A percentile compares a stretch with the other conserved stretches of the same genome.
phyloP scores from a whole-genome alignment of 2,113 vertebrate species.

The Mionectes macconnelli region DNA sequence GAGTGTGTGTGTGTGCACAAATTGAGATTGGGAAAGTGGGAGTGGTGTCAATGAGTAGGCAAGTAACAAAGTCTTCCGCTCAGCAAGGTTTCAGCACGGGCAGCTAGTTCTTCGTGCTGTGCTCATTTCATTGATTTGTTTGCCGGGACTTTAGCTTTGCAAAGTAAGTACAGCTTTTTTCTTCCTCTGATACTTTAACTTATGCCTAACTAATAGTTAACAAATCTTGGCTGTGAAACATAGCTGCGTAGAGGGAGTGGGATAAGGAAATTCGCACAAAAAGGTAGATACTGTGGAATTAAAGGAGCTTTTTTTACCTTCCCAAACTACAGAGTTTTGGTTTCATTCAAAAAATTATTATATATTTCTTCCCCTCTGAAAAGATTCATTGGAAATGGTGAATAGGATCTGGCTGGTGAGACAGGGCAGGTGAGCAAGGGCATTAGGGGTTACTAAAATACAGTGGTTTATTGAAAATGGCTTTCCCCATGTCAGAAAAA shows the following conservation, averaged over 20 bases:
- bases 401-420: neutral
- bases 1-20: neutral
- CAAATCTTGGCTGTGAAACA: neutral
- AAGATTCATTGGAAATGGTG: neutral
- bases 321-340: neutral
- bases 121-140: neutral
- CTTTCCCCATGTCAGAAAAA: neutral
- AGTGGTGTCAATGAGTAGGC: slow-evolving; percentile 46
- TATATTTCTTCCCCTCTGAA: neutral
- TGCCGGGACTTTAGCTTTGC: slow-evolving; percentile 1
- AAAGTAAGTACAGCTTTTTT: slow-evolving; percentile 66
- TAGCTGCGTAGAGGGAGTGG: neutral
- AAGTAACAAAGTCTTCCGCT: slow-evolving; percentile 16
- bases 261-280: neutral
- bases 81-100: neutral
- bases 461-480: neutral
- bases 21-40: slow-evolving; percentile 50
- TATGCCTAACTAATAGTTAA: neutral
- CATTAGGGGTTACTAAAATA: neutral
- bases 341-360: neutral
- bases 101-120: neutral
- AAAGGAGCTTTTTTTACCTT: neutral
- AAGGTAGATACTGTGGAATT: neutral
- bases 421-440: neutral
- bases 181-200: neutral